Conservation (phyloP, 1,140 invertebrate species). For the Saccostrea cuccullata region DNA sequence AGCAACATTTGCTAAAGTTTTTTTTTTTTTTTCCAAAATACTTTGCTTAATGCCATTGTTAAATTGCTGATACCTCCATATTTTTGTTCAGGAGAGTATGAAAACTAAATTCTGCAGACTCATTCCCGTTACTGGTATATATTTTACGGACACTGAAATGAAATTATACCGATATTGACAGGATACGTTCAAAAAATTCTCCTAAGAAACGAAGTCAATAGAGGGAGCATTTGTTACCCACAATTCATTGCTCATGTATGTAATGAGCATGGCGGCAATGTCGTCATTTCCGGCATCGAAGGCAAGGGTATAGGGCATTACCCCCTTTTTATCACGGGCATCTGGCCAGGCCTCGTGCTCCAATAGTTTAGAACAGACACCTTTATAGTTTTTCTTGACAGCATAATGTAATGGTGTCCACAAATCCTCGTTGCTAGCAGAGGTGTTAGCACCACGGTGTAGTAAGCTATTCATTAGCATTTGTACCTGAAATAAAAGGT, state of each 20-base stretch:
- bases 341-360: slow-evolving; percentile 70
- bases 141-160: slow-evolving; percentile 61
- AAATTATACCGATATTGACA: too few relatives aligned
- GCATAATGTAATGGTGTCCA: slow-evolving; percentile 71
- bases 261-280: slow-evolving; percentile 66
- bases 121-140: slow-evolving; percentile 54
- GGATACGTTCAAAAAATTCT: too few relatives aligned
- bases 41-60: not conserved
- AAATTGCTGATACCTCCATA: slow-evolving; percentile 56
- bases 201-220: too few relatives aligned
- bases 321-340: slow-evolving; percentile 61
- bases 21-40: too few relatives aligned
- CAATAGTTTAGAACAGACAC: slow-evolving; percentile 68
- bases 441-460: slow-evolving; percentile 69
- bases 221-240: too few relatives aligned
- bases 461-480: slow-evolving; percentile 68
- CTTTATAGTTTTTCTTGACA: slow-evolving; percentile 66
- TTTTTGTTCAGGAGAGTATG: slow-evolving; percentile 61
- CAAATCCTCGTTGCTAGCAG: slow-evolving; percentile 57
- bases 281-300: slow-evolving; percentile 66
- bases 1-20: too few relatives aligned
- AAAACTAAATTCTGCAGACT: slow-evolving; percentile 64
- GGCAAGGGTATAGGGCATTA: slow-evolving; percentile 66
- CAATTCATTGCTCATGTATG: slow-evolving; percentile 69
- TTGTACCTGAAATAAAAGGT: slow-evolving; percentile 67